Conservation (phyloP, 2,113 vertebrate species). For the Pleuronectes platessa region DNA sequence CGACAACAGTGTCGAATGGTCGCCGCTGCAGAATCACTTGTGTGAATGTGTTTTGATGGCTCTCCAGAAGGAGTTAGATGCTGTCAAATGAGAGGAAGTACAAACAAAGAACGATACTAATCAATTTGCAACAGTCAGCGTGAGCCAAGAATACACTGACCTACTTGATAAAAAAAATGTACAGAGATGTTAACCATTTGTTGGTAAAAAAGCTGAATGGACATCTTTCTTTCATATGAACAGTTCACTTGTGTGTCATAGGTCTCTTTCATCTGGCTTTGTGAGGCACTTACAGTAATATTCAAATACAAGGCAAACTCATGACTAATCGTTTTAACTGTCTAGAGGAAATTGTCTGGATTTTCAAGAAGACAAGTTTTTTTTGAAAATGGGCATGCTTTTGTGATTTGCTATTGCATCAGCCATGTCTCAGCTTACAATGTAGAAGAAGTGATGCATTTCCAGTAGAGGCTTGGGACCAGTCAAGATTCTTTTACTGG, state of each 20-base stretch:
- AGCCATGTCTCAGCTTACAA: slow-evolving; percentile 45
- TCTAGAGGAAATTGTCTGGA: slow-evolving; percentile 16
- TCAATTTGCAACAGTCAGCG: slow-evolving; percentile 31
- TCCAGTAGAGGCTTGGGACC: slow-evolving; percentile 52
- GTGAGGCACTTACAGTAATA: slow-evolving; percentile 36
- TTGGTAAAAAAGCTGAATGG: slow-evolving; percentile 3
- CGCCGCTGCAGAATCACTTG: not conserved
- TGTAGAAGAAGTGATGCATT: slow-evolving; percentile 48
- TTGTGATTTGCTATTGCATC: slow-evolving; percentile 54
- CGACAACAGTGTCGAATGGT: not conserved
- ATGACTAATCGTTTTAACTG: slow-evolving; percentile 48
- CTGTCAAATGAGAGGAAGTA: slow-evolving; percentile 34
- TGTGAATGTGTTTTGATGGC: slow-evolving; percentile 6
- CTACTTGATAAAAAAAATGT: slow-evolving; percentile 35
- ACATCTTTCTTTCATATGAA: slow-evolving; percentile 17
- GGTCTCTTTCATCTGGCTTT: not conserved
- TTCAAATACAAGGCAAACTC: slow-evolving; percentile 8
- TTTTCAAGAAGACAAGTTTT: slow-evolving; percentile 23
- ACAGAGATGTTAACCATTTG: slow-evolving; percentile 16
- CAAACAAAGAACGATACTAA: slow-evolving; percentile 45
- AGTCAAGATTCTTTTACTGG: slow-evolving; percentile 62
- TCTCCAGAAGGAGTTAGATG: slow-evolving; percentile 12
- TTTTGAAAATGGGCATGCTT: slow-evolving; percentile 30
- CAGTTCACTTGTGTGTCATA: slow-evolving; percentile 7
- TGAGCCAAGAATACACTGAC: slow-evolving; percentile 40